These are phyloP conservation scores for rabbit (Oryctolagus cuniculus) DNA, from an alignment of 2,113 vertebrate genomes.

Conservation along the genomic window mOryCun1.1 NC_091437.1:14426001-14426500, in stretches of 20 bases:
- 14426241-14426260: not conserved
- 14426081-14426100: slow-evolving; percentile 39
- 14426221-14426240: slow-evolving; percentile 56
- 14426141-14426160: not conserved
- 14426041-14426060: slow-evolving; percentile 70
- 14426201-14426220: slow-evolving; percentile 58
- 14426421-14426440: not conserved
- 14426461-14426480: slow-evolving; percentile 55
- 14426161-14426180: not conserved
- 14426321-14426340: not conserved
- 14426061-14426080: slow-evolving; percentile 57
- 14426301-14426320: not conserved
- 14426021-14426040: slow-evolving; percentile 85
- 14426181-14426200: not conserved
- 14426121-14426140: not conserved
- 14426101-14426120: not conserved
- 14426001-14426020: slow-evolving; percentile 85
- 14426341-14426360: not conserved
- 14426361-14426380: not conserved
- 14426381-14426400: not conserved
- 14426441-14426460: slow-evolving; percentile 45
- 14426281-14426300: not conserved
- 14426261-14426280: slow-evolving; percentile 40
- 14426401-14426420: not conserved
- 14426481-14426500: not conserved